Percentiles rank a stretch among this genome's conserved stretches.
phyloP scores from a whole-genome alignment of 1,140 invertebrate species.

The Riptortus pedestris region DNA sequence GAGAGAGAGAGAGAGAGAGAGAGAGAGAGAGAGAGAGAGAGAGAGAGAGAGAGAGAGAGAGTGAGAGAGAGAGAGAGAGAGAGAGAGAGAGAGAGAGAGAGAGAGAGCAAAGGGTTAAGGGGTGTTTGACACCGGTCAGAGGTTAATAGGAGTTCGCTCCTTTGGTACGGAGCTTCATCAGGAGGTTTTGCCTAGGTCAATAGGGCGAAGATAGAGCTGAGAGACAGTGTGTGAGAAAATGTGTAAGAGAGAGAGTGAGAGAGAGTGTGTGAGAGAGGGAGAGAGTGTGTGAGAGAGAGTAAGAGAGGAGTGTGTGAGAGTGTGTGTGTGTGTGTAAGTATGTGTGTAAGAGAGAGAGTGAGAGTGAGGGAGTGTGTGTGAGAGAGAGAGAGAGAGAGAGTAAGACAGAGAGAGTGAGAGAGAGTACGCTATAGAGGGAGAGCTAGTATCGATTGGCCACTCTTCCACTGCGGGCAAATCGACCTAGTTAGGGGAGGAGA shows the following conservation, averaged over 20 bases:
- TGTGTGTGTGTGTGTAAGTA: no score
- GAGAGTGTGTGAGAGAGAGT: background rate
- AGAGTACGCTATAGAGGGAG: background rate
- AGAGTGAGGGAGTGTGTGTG: no score
- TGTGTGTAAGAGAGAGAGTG: no score
- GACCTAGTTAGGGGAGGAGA: no score
- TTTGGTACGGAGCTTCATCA: no score
- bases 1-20: background rate
- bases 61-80: constrained; percentile 18
- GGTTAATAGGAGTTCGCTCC: no score
- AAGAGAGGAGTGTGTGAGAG: no score
- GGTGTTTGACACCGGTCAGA: no score
- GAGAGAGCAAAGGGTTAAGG: background rate
- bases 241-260: constrained; percentile 11
- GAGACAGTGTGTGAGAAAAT: background rate
- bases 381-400: no score
- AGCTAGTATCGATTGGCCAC: background rate
- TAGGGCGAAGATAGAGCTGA: background rate
- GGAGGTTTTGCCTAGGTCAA: no score
- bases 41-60: background rate
- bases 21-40: constrained; percentile 14
- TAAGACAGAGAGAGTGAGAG: background rate
- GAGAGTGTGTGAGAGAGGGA: background rate
- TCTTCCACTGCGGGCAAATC: no score
- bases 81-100: constrained; percentile 18